Evolutionary conservation across 2,888 invertebrate species (phyloP).

Genomic region (Thyatira batis): DNA sequence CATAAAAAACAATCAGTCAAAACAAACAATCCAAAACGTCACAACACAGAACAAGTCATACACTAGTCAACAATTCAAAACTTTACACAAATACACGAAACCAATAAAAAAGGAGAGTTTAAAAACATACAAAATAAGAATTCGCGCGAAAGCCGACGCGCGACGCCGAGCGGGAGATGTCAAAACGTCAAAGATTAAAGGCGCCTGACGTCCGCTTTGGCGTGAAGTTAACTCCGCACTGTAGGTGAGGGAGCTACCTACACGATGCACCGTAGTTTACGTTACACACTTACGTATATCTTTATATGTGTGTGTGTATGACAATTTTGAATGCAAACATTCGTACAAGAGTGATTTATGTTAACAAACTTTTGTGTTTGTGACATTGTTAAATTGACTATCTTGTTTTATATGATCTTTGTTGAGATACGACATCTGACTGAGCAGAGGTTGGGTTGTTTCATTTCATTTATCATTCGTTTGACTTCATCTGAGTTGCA

Average conservation of each 20-base stretch:
- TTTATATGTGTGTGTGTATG: background rate
- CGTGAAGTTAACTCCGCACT: constrained; percentile 49
- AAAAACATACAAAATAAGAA: background rate
- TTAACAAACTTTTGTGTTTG: background rate
- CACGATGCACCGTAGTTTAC: background rate
- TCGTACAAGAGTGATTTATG: background rate
- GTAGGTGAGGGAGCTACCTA: constrained; percentile 19
- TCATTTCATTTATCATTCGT: no score
- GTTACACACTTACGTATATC: no score
- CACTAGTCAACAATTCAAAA: constrained; percentile 8
- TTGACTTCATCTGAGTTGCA: no score
- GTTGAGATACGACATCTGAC: no score
- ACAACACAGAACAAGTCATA: background rate
- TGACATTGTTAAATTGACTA: background rate
- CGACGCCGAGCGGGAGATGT: constrained; percentile 22
- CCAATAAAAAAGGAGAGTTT: background rate
- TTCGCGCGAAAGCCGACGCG: constrained; percentile 29
- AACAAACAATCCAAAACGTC: background rate
- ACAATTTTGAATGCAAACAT: background rate
- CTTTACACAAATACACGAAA: constrained; percentile 6
- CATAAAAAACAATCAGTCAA: background rate
- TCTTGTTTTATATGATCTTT: no score
- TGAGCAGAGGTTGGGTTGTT: no score
- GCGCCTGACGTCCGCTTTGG: constrained; percentile 36
- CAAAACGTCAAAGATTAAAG: constrained; percentile 34